Evolutionary conservation across 2,888 invertebrate species (phyloP), one percentile per base, ranked within the genome.

Genomic region (Melolontha melolontha): DNA sequence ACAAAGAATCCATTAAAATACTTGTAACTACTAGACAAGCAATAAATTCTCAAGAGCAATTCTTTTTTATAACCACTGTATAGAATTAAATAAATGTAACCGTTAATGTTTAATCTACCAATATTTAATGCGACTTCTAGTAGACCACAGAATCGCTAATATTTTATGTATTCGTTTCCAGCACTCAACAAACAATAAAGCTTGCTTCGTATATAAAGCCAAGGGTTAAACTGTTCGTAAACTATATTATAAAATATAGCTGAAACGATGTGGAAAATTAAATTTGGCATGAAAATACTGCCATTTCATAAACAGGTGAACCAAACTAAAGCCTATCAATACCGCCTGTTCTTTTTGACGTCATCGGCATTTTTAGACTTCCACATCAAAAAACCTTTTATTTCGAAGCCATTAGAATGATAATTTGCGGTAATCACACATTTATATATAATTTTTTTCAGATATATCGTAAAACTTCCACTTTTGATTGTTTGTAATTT

Each of bases 301-400:
- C 16, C 42, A 16, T 52, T 64, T 34, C 27, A 55, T 52, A 52
- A 64, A 64, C 64, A 64, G 64, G 64, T 64, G 64, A 17, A 51
- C 50, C 41, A 14, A 52, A 49, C 47, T 11, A 29, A 34, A 62
- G 47, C 47, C 14, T 39, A 47, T 27, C 47, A 34, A 10, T 47
- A 47, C 44, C 47, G 59, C 14, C 59, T 62, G 59, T 47, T 62
- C 59, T 47, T 62, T 22, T 57, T 66, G 66, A 66, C 66, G 66
- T 66, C 66, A 66, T 51, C 39, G 29, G 54, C 66, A 57, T 66
- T 55, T 66, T 66, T 55, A 66, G 59, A 55, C 29, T 27, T 7
- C 47, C 40, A 66, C 66, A 66, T 66, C 66, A 66, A 66, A 66
- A 50, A 47, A 17, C 44, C 41, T 66, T 66, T 41, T 55, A 55